A percentile compares a stretch with the other conserved stretches of the same genome.
Conservation (phyloP, 1,140 invertebrate genomes). For the Batillaria attramentaria region DNA sequence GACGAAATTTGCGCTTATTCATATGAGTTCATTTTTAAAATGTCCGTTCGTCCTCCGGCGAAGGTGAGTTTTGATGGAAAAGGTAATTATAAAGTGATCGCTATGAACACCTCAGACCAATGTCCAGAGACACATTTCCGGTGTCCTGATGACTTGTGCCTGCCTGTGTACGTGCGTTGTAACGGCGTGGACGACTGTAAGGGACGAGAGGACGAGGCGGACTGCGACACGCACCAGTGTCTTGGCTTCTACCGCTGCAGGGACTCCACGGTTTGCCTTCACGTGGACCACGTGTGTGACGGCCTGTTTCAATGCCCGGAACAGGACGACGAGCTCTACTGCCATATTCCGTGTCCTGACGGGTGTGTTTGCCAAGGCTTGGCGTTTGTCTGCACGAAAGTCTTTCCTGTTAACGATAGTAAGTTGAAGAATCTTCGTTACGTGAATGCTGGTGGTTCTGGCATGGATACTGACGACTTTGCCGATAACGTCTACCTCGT, state of each 20-base stretch:
- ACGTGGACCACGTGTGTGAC: conserved; percentile 8
- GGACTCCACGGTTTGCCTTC: conserved; percentile 23
- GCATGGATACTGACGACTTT: background rate
- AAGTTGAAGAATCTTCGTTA: background rate
- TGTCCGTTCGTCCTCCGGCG: background rate
- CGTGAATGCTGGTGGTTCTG: conserved; percentile 12
- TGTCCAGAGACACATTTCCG: conserved; percentile 4
- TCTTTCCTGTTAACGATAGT: background rate
- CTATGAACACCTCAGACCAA: background rate
- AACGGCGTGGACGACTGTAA: conserved; percentile 24
- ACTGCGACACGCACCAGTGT: conserved; percentile 19
- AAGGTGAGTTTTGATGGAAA: background rate
- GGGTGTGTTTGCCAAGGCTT: background rate
- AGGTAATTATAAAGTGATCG: background rate
- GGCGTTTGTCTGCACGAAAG: background rate
- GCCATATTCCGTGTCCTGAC: background rate
- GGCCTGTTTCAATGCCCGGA: background rate
- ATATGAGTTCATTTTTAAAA: too few species aligned
- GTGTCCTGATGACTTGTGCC: background rate
- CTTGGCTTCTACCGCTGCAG: conserved; percentile 31
- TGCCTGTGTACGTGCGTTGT: conserved; percentile 7
- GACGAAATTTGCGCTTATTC: background rate
- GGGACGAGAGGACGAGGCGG: conserved; percentile 10
- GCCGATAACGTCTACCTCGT: background rate
- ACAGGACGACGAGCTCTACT: background rate